Evolutionary conservation across 2,113 vertebrate genomes (phyloP), one percentile per base, ranked within the genome.

Genomic region (Gymnogyps californianus): DNA sequence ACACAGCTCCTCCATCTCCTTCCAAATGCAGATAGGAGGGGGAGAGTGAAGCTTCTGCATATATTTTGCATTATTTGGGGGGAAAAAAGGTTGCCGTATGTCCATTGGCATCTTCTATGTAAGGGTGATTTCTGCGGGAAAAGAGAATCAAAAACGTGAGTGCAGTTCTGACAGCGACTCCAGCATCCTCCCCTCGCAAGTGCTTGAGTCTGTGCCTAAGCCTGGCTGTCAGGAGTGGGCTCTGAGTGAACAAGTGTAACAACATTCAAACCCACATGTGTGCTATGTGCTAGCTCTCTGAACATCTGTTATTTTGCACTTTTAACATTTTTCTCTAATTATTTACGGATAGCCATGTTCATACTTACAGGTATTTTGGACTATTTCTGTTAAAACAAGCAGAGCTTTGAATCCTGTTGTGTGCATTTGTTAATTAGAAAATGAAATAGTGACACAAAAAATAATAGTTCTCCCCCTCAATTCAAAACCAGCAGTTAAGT

Each of bases 51-150:
- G 14, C 13, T 59, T 61, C 15, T 76, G 31, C 28, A 14, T 4
- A 1, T 38, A 11, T 75, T 85, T 82, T 25, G 22, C 20, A 3
- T 46, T 46, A 10, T 29, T 42, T 17, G 12, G 12, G 11, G 0
- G 1, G 3, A 0, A 1, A 2, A 9, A 34, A 36, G 10, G 16
- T 24, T 86, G 25, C 4, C 11, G 1, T 22, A 10, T 5, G 7
- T 47, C 38, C 22, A 3, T 9, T 44, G 55, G 21, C 4, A 14
- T 71, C 93, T 84, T 74, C 67, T 61, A 2, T 10, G 16, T n/a
- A 42, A 71, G 26, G 20, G 11, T 0, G 1, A 66, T n/a, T 64
- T 85, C 22, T 47, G n/a, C 2, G 4, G 47, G 16, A 57, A 62
- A 87, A 69, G 16, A 61, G 36, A 34, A 55, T 20, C 0, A 1